Evolutionary conservation across 2,797 vertebrate species (phyloP).

Genomic region (Lophotriccus pileatus): DNA sequence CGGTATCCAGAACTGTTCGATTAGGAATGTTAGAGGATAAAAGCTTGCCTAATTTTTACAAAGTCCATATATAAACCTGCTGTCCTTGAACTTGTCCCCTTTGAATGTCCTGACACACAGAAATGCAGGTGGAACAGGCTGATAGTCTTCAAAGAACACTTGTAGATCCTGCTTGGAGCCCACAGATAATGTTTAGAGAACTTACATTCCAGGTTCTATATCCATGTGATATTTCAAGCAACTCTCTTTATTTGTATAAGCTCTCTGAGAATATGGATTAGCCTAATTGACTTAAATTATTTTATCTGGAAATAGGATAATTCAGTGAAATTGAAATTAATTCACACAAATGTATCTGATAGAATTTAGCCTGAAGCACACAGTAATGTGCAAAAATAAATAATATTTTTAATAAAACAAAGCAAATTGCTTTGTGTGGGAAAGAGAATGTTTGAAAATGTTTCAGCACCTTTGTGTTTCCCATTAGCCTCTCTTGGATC

Average conservation of each 20-base stretch:
- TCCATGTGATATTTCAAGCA: not conserved
- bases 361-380: not conserved
- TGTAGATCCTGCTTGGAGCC: not conserved
- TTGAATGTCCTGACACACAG: not conserved
- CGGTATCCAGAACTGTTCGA: not conserved
- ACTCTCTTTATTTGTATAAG: not conserved
- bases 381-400: not conserved
- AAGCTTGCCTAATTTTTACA: not conserved
- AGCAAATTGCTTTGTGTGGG: not conserved
- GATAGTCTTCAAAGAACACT: not conserved
- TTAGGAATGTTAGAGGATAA: not conserved
- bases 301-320: not conserved
- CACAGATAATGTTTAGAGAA: not conserved
- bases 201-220: not conserved
- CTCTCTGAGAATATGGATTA: not conserved
- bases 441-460: not conserved
- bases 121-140: not conserved
- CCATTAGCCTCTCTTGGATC: not conserved
- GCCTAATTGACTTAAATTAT: not conserved
- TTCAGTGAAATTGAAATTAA: not conserved
- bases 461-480: conserved; percentile 8
- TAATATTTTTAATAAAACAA: not conserved
- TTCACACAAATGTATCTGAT: not conserved
- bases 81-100: not conserved
- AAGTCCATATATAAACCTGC: not conserved